Evolutionary conservation across 2,888 invertebrate species (phyloP).

Genomic region (Ametastegia equiseti): DNA sequence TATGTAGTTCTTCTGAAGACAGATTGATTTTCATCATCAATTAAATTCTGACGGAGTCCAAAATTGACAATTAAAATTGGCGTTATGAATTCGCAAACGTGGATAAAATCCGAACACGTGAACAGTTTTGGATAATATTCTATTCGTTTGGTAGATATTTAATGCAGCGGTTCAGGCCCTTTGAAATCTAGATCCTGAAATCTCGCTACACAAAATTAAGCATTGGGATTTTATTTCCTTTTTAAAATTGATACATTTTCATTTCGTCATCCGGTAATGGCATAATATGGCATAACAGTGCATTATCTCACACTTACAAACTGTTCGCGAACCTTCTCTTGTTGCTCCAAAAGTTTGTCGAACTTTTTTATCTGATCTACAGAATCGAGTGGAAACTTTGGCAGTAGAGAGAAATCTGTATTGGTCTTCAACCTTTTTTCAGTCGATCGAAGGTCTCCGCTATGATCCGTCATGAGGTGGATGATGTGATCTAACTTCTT

Average conservation of each 20-base stretch:
- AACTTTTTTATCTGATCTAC: neutral
- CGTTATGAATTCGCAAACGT: neutral
- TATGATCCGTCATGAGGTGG: neutral
- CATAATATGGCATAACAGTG: neutral
- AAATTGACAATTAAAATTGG: neutral
- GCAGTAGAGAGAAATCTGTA: neutral
- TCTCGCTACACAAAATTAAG: neutral
- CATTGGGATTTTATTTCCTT: neutral
- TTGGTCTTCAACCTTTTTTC: constrained; percentile 1
- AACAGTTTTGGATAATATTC: neutral
- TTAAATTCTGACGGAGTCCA: neutral
- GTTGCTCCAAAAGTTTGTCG: neutral
- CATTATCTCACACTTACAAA: constrained; percentile 3
- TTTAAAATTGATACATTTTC: neutral
- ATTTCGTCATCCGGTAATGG: neutral
- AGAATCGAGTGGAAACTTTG: constrained; percentile 15
- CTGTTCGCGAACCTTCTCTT: neutral
- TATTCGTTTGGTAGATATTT: neutral
- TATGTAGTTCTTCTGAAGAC: constrained; percentile 6
- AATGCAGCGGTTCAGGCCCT: neutral
- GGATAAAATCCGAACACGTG: neutral
- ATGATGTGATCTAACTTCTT: neutral
- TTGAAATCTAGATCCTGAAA: neutral
- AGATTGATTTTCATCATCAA: neutral
- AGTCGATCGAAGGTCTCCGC: neutral